Evolutionary conservation across 2,113 vertebrate species (phyloP).

Genomic region (Paramormyrops kingsleyae): DNA sequence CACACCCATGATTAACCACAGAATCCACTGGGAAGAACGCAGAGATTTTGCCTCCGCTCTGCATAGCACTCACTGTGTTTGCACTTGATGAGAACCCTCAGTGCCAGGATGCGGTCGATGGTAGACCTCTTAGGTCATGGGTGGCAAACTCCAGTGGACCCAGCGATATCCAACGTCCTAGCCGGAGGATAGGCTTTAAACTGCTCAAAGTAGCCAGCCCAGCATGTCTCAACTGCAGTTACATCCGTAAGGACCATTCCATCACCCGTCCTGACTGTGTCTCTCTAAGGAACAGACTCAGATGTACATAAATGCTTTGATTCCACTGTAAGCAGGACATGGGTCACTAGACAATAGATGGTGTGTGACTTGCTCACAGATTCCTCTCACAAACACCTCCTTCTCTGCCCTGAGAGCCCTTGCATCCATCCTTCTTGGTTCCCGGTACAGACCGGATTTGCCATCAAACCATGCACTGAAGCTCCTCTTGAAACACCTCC

Average conservation of each 20-base stretch:
- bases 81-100: background rate
- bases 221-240: background rate
- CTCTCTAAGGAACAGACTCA: background rate
- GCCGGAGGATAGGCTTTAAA: background rate
- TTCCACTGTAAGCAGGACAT: background rate
- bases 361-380: background rate
- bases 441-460: too few relatives aligned
- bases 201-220: background rate
- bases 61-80: background rate
- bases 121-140: background rate
- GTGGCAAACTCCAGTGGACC: background rate
- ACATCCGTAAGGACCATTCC: background rate
- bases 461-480: too few relatives aligned
- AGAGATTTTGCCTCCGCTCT: background rate
- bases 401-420: too few relatives aligned
- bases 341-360: background rate
- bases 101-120: background rate
- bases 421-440: too few relatives aligned
- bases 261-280: background rate
- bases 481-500: too few relatives aligned
- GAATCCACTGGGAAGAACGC: background rate
- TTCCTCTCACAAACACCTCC: too few relatives aligned
- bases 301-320: background rate
- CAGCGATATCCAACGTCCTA: background rate
- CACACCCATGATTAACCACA: background rate